Evolutionary conservation across 2,888 invertebrate species (phyloP).

Genomic region (Tupiocoris notatus): DNA sequence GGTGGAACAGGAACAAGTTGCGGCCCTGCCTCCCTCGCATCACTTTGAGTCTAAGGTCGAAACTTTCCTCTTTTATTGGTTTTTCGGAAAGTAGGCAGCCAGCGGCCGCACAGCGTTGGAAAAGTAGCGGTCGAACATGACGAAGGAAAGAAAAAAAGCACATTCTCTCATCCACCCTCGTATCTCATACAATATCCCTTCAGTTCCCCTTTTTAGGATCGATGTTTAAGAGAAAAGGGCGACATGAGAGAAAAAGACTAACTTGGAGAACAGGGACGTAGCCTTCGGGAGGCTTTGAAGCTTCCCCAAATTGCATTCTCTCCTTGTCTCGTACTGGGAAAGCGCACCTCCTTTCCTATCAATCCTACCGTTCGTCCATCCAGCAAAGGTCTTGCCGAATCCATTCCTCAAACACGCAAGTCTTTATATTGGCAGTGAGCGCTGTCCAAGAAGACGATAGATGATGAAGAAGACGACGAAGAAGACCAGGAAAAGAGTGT

Average conservation of each 20-base stretch:
- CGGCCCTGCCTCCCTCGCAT: not conserved
- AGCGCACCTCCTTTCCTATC: not conserved
- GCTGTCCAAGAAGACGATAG: not conserved
- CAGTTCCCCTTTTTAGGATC: slow-evolving; percentile 13
- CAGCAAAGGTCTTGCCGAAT: not conserved
- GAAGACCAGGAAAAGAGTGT: not conserved
- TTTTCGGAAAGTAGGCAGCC: slow-evolving; percentile 23
- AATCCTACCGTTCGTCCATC: not conserved
- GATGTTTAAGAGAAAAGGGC: slow-evolving; percentile 38
- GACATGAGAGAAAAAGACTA: not conserved
- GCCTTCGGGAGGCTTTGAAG: slow-evolving; percentile 44
- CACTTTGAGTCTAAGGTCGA: slow-evolving; percentile 11
- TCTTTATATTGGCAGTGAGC: slow-evolving; percentile 31
- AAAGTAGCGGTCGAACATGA: not conserved
- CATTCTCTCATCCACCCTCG: not conserved
- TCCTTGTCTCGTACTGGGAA: slow-evolving; percentile 24
- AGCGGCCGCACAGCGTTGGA: not conserved
- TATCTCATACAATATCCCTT: not conserved
- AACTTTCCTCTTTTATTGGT: slow-evolving; percentile 33
- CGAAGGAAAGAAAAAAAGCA: slow-evolving; percentile 1
- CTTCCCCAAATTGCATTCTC: slow-evolving; percentile 46
- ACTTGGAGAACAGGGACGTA: not conserved
- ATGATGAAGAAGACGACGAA: not conserved
- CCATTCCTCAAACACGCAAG: slow-evolving; percentile 38
- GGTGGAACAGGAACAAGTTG: not conserved